phyloP scores from a whole-genome alignment of 2,888 invertebrate species.

The Limnephilus rhombicus region DNA sequence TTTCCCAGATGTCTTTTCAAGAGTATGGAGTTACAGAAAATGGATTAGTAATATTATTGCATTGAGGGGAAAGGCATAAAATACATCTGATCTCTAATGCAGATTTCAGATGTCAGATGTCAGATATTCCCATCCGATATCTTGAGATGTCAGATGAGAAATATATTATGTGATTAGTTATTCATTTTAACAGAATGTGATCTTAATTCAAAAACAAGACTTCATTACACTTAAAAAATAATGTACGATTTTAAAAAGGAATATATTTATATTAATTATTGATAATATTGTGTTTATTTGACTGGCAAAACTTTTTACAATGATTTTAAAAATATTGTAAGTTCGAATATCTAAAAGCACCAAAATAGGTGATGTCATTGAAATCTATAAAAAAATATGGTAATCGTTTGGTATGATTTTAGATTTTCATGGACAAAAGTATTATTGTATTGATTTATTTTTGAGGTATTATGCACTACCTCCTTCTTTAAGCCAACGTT shows the following conservation, averaged over 20 bases:
- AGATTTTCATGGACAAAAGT: too few relatives aligned
- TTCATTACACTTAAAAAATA: not conserved
- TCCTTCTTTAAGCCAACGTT: too few relatives aligned
- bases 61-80: not conserved
- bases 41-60: constrained; percentile 49
- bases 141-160: not conserved
- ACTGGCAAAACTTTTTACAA: not conserved
- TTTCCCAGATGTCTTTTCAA: constrained; percentile 59
- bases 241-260: not conserved
- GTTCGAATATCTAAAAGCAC: not conserved
- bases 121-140: too few relatives aligned
- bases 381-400: too few relatives aligned
- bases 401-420: too few relatives aligned
- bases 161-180: not conserved
- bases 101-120: too few relatives aligned
- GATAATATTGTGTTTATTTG: not conserved
- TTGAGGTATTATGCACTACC: too few relatives aligned
- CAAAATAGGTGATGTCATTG: too few relatives aligned
- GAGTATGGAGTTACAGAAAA: constrained; percentile 47
- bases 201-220: not conserved
- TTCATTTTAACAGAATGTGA: not conserved
- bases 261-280: not conserved
- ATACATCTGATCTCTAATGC: too few relatives aligned
- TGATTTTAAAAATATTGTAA: not conserved
- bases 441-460: too few relatives aligned